A percentile compares a stretch with the other conserved stretches of the same genome.
phyloP scores from a whole-genome alignment of 2,113 vertebrate genomes.

The Baryphthengus martii region DNA sequence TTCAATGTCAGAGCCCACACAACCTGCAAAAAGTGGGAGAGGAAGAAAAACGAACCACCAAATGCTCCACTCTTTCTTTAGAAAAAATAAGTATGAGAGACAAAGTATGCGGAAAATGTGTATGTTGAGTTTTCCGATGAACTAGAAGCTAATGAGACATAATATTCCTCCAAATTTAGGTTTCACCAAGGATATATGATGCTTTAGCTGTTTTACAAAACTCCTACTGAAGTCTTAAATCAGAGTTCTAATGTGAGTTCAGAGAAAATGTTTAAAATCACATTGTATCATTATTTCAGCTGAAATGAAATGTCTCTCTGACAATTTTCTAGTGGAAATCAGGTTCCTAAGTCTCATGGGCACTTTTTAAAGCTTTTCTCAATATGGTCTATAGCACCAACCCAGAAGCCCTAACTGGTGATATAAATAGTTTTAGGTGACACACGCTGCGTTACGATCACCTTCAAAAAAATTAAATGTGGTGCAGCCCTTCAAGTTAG shows the following conservation, averaged over 20 bases:
- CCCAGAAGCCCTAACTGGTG: not conserved
- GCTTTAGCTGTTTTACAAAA: not conserved
- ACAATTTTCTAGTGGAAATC: not conserved
- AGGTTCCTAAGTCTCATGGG: not conserved
- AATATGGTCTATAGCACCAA: not conserved
- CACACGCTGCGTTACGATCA: not conserved
- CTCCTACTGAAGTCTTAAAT: not conserved
- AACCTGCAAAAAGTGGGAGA: not conserved
- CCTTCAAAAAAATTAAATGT: not conserved
- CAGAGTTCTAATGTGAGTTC: not conserved
- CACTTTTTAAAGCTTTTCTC: not conserved
- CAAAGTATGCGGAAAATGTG: accelerated
- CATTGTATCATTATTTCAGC: not conserved
- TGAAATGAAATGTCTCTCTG: not conserved
- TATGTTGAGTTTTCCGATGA: not conserved
- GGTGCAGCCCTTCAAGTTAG: not conserved
- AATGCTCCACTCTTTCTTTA: not conserved
- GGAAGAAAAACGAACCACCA: not conserved
- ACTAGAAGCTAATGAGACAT: not conserved
- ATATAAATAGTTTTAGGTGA: not conserved
- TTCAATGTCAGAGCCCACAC: not conserved
- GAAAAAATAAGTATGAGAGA: not conserved
- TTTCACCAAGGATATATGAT: not conserved
- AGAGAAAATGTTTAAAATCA: not conserved
- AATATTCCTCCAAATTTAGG: not conserved